Percentiles rank a stretch among this genome's conserved stretches.
Conservation (phyloP, 2,797 vertebrate genomes). For the Enteromius thamalakanensis region DNA sequence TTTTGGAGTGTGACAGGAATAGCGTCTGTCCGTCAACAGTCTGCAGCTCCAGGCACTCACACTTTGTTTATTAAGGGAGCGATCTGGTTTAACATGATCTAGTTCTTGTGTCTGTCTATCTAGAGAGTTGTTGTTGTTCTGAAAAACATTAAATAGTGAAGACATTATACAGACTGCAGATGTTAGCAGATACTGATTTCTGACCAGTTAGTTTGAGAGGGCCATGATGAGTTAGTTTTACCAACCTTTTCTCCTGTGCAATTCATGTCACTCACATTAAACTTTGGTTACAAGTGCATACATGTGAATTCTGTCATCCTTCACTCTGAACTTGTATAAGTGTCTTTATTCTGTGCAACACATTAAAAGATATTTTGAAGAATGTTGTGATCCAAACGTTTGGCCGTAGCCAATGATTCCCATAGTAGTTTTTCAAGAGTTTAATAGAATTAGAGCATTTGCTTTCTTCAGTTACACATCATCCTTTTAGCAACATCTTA, state of each 20-base stretch:
- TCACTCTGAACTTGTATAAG: neutral
- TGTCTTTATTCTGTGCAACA: neutral
- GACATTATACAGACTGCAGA: neutral
- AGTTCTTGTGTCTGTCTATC: neutral
- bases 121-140: neutral
- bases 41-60: neutral
- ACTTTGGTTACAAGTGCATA: too few relatives aligned
- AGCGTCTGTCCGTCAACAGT: slow-evolving; percentile 2
- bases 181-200: neutral
- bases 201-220: neutral
- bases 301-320: neutral
- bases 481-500: neutral
- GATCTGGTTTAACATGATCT: neutral
- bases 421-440: neutral
- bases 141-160: neutral
- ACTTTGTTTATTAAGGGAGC: slow-evolving; percentile 3
- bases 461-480: neutral
- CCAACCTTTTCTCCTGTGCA: neutral
- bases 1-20: neutral
- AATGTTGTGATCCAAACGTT: neutral
- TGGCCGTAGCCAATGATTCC: neutral
- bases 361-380: neutral
- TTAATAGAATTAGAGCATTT: neutral
- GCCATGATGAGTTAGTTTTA: neutral
- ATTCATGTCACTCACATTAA: neutral